Conservation (phyloP, 2,888 invertebrate genomes). For the Apoda limacodes region DNA sequence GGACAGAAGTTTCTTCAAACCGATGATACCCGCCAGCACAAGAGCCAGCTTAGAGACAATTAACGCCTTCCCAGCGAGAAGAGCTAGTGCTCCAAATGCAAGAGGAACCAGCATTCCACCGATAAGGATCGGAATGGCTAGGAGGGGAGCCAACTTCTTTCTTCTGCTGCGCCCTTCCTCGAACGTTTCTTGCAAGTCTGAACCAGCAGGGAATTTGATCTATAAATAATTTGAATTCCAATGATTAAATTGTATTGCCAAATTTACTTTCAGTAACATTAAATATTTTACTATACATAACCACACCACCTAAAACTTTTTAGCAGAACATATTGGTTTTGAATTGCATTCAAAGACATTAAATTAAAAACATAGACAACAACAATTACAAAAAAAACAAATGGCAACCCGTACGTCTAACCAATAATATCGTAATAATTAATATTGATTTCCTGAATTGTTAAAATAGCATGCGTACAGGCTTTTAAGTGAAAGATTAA, state of each 20-base stretch:
- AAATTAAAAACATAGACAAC: too few relatives aligned
- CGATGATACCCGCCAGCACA: constrained; percentile 85
- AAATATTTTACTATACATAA: too few relatives aligned
- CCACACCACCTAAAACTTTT: too few relatives aligned
- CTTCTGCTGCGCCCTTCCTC: constrained; percentile 78
- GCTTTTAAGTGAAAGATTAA: too few relatives aligned
- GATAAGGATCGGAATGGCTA: constrained; percentile 83
- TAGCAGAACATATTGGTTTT: too few relatives aligned
- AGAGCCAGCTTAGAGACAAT: constrained; percentile 87
- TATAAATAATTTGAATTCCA: constrained; percentile 43
- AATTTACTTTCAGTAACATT: too few relatives aligned
- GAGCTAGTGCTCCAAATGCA: constrained; percentile 84
- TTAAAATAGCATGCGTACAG: too few relatives aligned
- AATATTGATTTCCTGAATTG: too few relatives aligned
- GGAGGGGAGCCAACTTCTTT: constrained; percentile 79
- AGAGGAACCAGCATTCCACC: constrained; percentile 85
- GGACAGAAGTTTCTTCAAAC: constrained; percentile 84
- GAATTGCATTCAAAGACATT: neutral
- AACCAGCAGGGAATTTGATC: constrained; percentile 80
- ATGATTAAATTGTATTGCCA: neutral
- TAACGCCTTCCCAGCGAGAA: constrained; percentile 86
- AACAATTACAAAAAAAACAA: too few relatives aligned
- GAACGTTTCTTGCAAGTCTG: constrained; percentile 72
- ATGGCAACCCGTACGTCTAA: too few relatives aligned
- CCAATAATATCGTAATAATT: too few relatives aligned